phyloP scores from a whole-genome alignment of 1,140 invertebrate genomes.

The Drosophila kanapiae region DNA sequence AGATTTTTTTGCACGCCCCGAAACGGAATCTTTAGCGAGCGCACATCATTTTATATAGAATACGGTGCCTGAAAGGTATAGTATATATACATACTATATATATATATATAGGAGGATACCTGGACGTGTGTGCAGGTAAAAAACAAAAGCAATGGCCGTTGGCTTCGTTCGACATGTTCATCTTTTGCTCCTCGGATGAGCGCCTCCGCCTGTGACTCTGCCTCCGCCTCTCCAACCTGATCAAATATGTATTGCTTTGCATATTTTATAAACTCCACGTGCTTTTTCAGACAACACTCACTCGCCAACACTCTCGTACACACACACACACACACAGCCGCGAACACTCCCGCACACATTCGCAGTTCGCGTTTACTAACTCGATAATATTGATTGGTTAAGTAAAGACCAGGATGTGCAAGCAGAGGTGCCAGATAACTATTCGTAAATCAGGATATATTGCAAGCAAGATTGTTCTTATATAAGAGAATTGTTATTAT shows the following conservation, averaged over 20 bases:
- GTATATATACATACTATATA: background rate
- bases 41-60: slow-evolving; percentile 41
- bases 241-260: slow-evolving; percentile 76
- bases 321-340: slow-evolving; percentile 4
- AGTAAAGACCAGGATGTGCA: slow-evolving; percentile 1
- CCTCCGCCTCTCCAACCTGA: slow-evolving; percentile 27
- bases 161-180: slow-evolving; percentile 53
- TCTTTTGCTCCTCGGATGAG: slow-evolving; percentile 50
- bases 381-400: slow-evolving; percentile 73
- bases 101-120: background rate
- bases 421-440: background rate
- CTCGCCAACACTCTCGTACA: slow-evolving; percentile 1
- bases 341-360: slow-evolving; percentile 1
- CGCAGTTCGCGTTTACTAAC: slow-evolving; percentile 48
- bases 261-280: slow-evolving; percentile 79
- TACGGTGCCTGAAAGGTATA: slow-evolving; percentile 3
- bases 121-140: slow-evolving; percentile 17
- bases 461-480: no score
- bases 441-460: background rate
- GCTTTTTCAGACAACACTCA: slow-evolving; percentile 58
- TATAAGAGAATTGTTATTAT: no score
- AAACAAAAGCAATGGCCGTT: slow-evolving; percentile 49
- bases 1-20: background rate
- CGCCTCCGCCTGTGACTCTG: slow-evolving; percentile 21
- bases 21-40: slow-evolving; percentile 18